Evolutionary conservation across 2,797 vertebrate genomes (phyloP).

Genomic region (Melanotaenia nigrans): DNA sequence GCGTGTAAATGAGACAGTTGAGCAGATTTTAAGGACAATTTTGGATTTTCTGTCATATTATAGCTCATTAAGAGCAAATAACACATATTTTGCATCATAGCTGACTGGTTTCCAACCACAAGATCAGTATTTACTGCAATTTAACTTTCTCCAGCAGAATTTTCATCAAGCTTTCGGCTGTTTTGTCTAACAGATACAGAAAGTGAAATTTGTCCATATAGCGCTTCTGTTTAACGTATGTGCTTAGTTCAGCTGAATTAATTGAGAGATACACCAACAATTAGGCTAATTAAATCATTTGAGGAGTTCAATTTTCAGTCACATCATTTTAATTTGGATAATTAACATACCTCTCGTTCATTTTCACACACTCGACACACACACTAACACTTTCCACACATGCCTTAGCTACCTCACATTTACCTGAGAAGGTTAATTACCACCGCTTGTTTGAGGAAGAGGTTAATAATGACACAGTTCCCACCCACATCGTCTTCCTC

Average conservation of each 20-base stretch:
- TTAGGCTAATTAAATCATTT: slow-evolving; percentile 79
- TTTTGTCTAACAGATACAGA: background rate
- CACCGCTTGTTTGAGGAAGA: slow-evolving; percentile 55
- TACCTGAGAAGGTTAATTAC: slow-evolving; percentile 76
- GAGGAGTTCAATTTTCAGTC: slow-evolving; percentile 80
- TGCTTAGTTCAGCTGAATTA: slow-evolving; percentile 39
- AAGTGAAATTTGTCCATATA: background rate
- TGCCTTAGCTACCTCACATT: slow-evolving; percentile 38
- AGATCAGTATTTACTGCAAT: slow-evolving; percentile 1
- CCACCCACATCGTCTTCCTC: slow-evolving; percentile 49
- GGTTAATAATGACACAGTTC: slow-evolving; percentile 45
- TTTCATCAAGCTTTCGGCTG: slow-evolving; percentile 14
- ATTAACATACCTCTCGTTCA: slow-evolving; percentile 74
- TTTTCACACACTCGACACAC: slow-evolving; percentile 42
- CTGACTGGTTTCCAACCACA: background rate
- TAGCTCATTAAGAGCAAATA: slow-evolving; percentile 9
- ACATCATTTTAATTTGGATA: slow-evolving; percentile 81
- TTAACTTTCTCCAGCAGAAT: slow-evolving; percentile 17
- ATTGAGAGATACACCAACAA: slow-evolving; percentile 50
- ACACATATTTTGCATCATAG: background rate
- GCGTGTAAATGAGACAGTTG: slow-evolving; percentile 3
- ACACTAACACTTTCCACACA: slow-evolving; percentile 4
- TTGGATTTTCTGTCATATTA: slow-evolving; percentile 13
- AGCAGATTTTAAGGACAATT: slow-evolving; percentile 18
- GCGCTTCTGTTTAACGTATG: slow-evolving; percentile 1